These are phyloP conservation scores for Hydrochoerus hydrochaeris DNA, from an alignment of 2,113 vertebrate genomes.

Conservation along the genomic window DNA sequence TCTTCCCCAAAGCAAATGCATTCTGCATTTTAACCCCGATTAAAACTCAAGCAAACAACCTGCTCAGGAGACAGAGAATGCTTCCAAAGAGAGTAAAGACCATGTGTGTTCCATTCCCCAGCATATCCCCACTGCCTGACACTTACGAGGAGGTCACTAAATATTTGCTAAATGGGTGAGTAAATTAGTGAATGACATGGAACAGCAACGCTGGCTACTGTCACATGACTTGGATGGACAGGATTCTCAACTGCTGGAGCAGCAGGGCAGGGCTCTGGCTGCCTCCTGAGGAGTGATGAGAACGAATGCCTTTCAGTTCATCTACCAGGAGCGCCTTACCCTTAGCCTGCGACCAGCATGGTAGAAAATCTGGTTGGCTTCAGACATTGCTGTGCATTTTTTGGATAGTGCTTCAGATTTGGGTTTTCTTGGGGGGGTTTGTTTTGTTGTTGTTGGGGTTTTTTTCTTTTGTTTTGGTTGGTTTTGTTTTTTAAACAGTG, in stretches of 20 bases:
- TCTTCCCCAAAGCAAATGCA: background rate
- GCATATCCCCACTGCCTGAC: background rate
- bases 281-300: background rate
- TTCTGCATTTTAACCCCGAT: conserved; percentile 7
- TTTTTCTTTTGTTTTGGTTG: background rate
- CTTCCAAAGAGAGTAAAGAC: background rate
- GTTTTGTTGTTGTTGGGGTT: too few species aligned
- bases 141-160: conserved; percentile 30
- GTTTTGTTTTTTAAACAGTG: conserved; percentile 41
- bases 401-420: background rate
- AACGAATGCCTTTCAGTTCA: background rate
- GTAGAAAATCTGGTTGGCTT: background rate
- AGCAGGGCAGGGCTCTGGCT: background rate
- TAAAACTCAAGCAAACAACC: conserved; percentile 37
- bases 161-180: conserved; percentile 40
- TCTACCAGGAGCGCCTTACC: background rate
- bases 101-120: background rate
- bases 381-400: background rate
- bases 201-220: too few species aligned
- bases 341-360: background rate
- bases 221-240: background rate
- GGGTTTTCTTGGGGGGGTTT: background rate
- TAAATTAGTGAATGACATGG: background rate
- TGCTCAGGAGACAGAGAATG: background rate
- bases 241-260: background rate